These are phyloP conservation scores for Holothuria scabra DNA, from an alignment of 53 echinoderm and acorn worm genomes.

Conservation along the genomic window DNA sequence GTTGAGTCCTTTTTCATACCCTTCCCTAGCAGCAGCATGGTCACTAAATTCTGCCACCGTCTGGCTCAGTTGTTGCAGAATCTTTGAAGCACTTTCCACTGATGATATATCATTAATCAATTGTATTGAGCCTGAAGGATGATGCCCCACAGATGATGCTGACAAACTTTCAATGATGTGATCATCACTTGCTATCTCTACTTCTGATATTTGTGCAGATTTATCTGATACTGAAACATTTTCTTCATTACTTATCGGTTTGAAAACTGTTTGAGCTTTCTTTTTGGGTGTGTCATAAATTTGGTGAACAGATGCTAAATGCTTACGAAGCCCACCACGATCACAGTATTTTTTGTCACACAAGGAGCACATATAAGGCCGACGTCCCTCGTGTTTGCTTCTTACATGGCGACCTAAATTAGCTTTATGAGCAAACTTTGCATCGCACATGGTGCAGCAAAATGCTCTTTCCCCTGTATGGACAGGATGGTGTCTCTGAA, in stretches of 20 bases:
- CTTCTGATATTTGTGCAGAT: not conserved
- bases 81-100: slow-evolving; percentile 40
- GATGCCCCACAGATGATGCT: not conserved
- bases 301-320: slow-evolving; percentile 38
- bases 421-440: slow-evolving; percentile 38
- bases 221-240: not conserved
- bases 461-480: slow-evolving; percentile 47
- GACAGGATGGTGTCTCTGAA: slow-evolving; percentile 39
- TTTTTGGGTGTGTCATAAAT: slow-evolving; percentile 38
- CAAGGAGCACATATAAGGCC: slow-evolving; percentile 37
- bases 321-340: slow-evolving; percentile 43
- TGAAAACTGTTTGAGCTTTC: not conserved
- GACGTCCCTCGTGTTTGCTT: slow-evolving; percentile 41
- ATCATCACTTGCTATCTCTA: not conserved
- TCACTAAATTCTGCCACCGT: not conserved
- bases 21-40: no score
- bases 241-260: no score
- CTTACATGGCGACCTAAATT: slow-evolving; percentile 32
- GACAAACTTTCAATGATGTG: not conserved
- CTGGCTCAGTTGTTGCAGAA: slow-evolving; percentile 37
- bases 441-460: slow-evolving; percentile 17
- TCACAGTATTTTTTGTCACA: slow-evolving; percentile 50
- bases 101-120: not conserved
- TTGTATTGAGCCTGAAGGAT: not conserved
- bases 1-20: no score